Evolutionary conservation across 2,888 invertebrate genomes (phyloP).

Genomic region (Ptilodon capucinus): DNA sequence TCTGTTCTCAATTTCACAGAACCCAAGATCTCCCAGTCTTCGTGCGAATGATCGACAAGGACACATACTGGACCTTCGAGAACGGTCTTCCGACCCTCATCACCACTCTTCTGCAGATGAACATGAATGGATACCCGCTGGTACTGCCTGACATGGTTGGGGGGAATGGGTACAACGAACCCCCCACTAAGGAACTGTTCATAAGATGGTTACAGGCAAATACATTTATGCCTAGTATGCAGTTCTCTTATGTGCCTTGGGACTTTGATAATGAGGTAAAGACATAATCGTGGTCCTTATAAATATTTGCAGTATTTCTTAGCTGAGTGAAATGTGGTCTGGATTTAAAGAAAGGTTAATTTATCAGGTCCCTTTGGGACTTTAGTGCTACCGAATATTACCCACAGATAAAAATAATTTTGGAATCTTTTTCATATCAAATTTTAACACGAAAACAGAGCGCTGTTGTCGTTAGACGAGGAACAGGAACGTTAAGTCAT

Average conservation of each 20-base stretch:
- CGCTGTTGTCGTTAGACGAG: too few relatives aligned
- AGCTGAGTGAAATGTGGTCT: too few relatives aligned
- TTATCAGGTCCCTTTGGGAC: too few relatives aligned
- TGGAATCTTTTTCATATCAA: too few relatives aligned
- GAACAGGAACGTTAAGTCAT: too few relatives aligned
- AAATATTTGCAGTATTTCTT: too few relatives aligned
- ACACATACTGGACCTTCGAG: constrained; percentile 85
- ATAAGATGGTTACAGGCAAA: constrained; percentile 90
- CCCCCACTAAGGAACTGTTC: constrained; percentile 83
- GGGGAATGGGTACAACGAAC: constrained; percentile 81
- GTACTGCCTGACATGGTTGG: constrained; percentile 92
- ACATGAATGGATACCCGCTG: constrained; percentile 85
- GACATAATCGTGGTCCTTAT: too few relatives aligned
- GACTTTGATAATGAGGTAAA: constrained; percentile 84
- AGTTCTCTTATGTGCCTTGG: constrained; percentile 92
- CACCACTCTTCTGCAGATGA: constrained; percentile 85
- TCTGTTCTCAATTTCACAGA: constrained; percentile 41
- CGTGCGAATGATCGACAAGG: constrained; percentile 89
- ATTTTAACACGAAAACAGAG: too few relatives aligned
- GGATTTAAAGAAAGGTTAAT: too few relatives aligned
- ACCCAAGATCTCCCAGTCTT: constrained; percentile 87
- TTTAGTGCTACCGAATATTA: too few relatives aligned
- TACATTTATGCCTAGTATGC: constrained; percentile 89
- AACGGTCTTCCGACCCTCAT: constrained; percentile 89
- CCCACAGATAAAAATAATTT: too few relatives aligned